Conservation (phyloP, 23 tunicate genomes). For the Diplosoma virens region DNA sequence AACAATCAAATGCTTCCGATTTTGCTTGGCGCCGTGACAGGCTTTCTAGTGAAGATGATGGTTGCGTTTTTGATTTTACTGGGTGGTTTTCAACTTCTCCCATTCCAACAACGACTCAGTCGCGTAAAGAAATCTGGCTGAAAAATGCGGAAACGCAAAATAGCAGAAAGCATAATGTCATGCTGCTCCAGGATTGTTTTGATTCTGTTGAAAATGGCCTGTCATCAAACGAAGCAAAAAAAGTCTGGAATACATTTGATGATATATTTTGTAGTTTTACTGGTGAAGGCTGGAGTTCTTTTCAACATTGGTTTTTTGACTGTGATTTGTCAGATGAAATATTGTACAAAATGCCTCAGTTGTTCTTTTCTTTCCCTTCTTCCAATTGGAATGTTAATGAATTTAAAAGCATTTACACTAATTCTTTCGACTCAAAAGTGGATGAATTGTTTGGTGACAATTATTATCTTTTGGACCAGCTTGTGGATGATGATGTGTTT, state of each 20-base stretch:
- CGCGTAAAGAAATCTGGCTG: conserved; percentile 30
- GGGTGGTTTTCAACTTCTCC: background rate
- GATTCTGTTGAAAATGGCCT: background rate
- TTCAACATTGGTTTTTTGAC: conserved; percentile 17
- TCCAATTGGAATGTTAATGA: background rate
- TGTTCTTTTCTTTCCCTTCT: background rate
- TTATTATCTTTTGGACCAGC: too few relatives aligned
- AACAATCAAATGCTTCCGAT: too few relatives aligned
- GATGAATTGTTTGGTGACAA: background rate
- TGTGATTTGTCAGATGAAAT: background rate
- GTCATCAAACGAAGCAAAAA: too few relatives aligned
- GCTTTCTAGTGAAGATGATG: background rate
- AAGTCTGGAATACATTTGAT: background rate
- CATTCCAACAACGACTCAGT: background rate
- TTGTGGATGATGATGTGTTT: conserved; percentile 23
- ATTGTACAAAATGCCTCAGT: too few relatives aligned
- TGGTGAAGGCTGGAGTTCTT: conserved; percentile 10
- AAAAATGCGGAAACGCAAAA: conserved; percentile 4
- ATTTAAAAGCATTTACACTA: background rate
- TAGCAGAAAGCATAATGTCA: background rate
- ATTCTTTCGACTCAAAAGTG: background rate
- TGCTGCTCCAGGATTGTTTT: background rate
- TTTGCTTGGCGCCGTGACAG: background rate
- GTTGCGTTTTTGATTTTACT: background rate
- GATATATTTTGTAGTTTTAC: background rate